Base-by-base conservation (phyloP, 2,113 vertebrate species). In the Sapajus apella region DNA sequence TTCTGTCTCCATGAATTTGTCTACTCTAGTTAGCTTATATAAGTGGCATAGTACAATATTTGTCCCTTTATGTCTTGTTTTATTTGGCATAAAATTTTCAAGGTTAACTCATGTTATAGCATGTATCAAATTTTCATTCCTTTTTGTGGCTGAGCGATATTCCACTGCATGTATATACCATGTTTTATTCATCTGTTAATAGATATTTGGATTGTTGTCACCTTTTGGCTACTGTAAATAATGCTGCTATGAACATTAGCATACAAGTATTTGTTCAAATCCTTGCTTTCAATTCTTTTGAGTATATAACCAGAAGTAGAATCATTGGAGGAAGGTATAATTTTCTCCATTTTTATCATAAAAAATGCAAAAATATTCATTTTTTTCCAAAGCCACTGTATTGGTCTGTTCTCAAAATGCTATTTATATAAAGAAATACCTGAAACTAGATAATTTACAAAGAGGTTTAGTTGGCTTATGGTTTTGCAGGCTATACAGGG, bases 361-460 rank as follows among this genome's bases (percentile, higher is more conserved):
- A 90, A 97, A 97, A 30, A 77, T 73, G 16, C 17, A 91, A 91
- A 95, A 85, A 79, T 66, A 72, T 75, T 83, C 80, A 83, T n/a
- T 68, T 94, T 94, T 40, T 92, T 35, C 9, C 4, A 61, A 37
- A 85, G 16, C 20, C 4, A 64, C 27, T 64, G 27, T 64, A 30
- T 32, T 64, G 27, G 61, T 64, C 27, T 64, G 27, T 32, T 64
- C 61, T 64, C 61, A 64, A 12, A 64, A 14, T 64, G 27, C 27
- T 64, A 30, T 30, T 64, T 64, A 64, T 64, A 64, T 30, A 64
- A 64, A 64, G 27, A 32, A 64, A 32, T 64, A 64, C 27, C 61
- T 64, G 61, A 64, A 64, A 30, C 61, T 64, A 12, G 61, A 30
- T 64, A 64, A 14, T 64, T 64, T 32, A 64, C 61, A 64, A 64